phyloP scores from a whole-genome alignment of 2,888 invertebrate genomes.

The Mesoligia furuncula region DNA sequence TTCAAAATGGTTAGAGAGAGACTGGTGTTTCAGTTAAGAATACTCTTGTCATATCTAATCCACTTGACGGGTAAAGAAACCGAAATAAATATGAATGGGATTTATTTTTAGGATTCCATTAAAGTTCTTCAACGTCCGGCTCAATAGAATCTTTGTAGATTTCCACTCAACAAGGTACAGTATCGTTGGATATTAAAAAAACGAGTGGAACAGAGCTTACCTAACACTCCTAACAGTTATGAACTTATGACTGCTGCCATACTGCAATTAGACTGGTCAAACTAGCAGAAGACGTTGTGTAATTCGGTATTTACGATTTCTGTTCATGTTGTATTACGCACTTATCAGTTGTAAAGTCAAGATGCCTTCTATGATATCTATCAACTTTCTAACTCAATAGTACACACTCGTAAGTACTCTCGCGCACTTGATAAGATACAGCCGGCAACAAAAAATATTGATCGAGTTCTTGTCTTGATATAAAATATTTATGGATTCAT shows the following conservation, averaged over 20 bases:
- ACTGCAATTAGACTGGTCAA: conserved; percentile 44
- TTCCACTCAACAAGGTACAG: conserved; percentile 69
- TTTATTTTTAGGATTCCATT: conserved; percentile 71
- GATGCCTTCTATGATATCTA: conserved; percentile 63
- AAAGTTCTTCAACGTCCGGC: conserved; percentile 58
- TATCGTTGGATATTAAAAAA: conserved; percentile 57
- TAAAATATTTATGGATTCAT: conserved; percentile 48
- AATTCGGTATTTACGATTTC: conserved; percentile 50
- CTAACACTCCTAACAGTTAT: conserved; percentile 40
- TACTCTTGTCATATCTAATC: conserved; percentile 53
- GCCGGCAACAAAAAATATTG: conserved; percentile 38
- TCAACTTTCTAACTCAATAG: conserved; percentile 68
- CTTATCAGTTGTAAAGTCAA: conserved; percentile 53
- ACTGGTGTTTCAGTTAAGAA: conserved; percentile 14
- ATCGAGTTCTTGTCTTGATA: conserved; percentile 42
- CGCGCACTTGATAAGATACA: conserved; percentile 51
- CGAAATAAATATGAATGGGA: conserved; percentile 61
- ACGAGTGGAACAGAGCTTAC: conserved; percentile 35
- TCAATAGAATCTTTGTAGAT: conserved; percentile 58
- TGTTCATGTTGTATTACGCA: conserved; percentile 38
- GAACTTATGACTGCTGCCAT: conserved; percentile 16
- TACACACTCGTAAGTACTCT: conserved; percentile 42
- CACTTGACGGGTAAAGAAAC: conserved; percentile 73
- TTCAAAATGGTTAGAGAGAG: conserved; percentile 19
- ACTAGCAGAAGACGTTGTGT: conserved; percentile 47